Conservation (phyloP, 53 echinoderm and acorn worm genomes). For the Pentamera pediparva region DNA sequence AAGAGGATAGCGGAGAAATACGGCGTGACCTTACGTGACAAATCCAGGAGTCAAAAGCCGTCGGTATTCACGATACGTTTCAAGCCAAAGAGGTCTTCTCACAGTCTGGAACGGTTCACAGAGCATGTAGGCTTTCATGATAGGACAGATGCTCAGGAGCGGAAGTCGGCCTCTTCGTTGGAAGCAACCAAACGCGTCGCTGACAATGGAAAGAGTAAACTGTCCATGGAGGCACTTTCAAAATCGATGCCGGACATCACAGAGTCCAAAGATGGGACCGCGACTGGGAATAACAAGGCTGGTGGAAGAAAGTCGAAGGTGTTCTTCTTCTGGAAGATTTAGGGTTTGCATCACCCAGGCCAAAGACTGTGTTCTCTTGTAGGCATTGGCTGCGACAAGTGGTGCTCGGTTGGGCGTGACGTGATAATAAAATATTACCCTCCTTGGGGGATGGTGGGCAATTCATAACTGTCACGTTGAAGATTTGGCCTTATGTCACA, state of each 20-base stretch:
- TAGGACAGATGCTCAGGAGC: background rate
- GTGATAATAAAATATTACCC: no score
- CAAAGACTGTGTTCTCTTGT: no score
- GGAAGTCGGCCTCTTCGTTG: background rate
- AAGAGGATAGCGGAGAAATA: constrained; percentile 25
- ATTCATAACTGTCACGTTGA: no score
- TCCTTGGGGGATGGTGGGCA: no score
- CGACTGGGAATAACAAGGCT: background rate
- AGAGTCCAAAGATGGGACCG: background rate
- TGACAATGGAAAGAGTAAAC: background rate
- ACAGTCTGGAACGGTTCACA: background rate
- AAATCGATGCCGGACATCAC: constrained; percentile 14
- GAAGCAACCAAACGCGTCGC: background rate
- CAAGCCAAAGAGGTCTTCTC: background rate
- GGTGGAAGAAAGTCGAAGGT: constrained; percentile 11
- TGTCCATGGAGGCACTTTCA: background rate
- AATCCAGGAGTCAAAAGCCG: background rate
- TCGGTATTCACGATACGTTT: constrained; percentile 12
- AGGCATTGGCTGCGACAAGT: no score
- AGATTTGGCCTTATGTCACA: no score
- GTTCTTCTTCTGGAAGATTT: constrained; percentile 29
- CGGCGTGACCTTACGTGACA: constrained; percentile 20
- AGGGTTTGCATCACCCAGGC: no score
- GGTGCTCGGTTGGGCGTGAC: no score
- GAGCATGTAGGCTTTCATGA: background rate